A percentile compares a stretch with the other conserved stretches of the same genome.
phyloP scores from a whole-genome alignment of 2,113 vertebrate species.

The Tragelaphus scriptus region DNA sequence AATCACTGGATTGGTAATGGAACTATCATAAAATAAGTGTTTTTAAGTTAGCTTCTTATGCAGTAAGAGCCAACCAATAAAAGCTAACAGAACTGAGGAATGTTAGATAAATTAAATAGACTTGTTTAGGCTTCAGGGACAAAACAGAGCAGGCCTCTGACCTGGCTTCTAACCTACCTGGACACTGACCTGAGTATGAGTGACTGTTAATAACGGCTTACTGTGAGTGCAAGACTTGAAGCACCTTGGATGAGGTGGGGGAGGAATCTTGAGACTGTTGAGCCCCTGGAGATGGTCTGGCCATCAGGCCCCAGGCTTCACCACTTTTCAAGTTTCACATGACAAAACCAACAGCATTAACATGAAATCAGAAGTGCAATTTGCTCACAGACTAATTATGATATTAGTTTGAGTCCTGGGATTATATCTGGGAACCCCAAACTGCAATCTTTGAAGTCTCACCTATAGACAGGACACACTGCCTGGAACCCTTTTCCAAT shows the following conservation, averaged over 20 bases:
- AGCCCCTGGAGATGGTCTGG: neutral
- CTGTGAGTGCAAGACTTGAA: neutral
- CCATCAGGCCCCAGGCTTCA: neutral
- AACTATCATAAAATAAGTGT: too few relatives aligned
- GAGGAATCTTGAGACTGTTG: neutral
- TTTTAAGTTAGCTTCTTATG: too few relatives aligned
- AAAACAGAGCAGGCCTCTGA: neutral
- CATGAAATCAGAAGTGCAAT: neutral
- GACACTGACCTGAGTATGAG: neutral
- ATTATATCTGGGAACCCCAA: neutral
- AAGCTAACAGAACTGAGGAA: neutral
- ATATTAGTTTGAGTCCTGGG: neutral
- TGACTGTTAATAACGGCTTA: neutral
- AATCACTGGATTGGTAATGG: too few relatives aligned
- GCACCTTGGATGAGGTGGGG: neutral
- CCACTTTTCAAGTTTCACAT: neutral
- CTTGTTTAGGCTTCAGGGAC: neutral
- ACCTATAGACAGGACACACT: neutral
- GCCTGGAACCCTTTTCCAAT: neutral
- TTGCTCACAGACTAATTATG: neutral
- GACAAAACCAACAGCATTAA: neutral
- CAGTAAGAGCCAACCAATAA: neutral
- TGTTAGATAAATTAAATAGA: neutral
- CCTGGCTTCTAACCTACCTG: neutral
- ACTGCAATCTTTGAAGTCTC: neutral